Evolutionary conservation across 2,113 vertebrate genomes (phyloP), one percentile per base, ranked within the genome.

Genomic region (Xerus inauris): DNA sequence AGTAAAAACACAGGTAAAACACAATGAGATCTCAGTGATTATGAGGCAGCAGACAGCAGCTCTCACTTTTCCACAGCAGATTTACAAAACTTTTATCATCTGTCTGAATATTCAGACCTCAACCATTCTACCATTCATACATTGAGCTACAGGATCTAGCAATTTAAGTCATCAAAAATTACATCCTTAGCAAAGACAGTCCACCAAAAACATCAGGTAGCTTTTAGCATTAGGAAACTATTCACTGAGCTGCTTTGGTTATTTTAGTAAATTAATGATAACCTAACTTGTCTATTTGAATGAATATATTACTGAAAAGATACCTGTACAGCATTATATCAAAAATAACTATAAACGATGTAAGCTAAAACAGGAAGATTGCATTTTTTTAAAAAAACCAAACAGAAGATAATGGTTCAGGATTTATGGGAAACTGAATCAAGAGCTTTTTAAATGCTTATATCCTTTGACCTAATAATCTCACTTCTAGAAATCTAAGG

Each of bases 221-320:
- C 24, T 91, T 76, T 89, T 51, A 83, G 71, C 72, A 93, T 91
- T 49, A 93, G 69, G 89, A 87, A 45, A 47, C 64, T 91, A 71
- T 95, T 81, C 79, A 81, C 45, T 79, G 5, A 87, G 54, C 89
- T 92, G 62, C 9, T 97, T 73, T 89, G 89, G 45, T 76, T 97
- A 82, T 59, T 97, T 97, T 95, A 94, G 62, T 49, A 92, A 87
- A 89, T 35, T 32, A 69, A 91, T 54, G 20, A 94, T 89, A 10
- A 26, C 0, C 95, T 95, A 40, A 88, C 67, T 91, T 87, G 35
- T 47, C 89, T 97, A 59, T 80, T 93, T 85, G 82, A 76, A 96
- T 95, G 47, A 83, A 19, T 69, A 17, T 80, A 42, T 67, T 90
- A 96, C 73, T 65, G 67, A 65, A 85, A 93, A 97, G 59, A 96